A percentile compares a stretch with the other conserved stretches of the same genome.
These are phyloP conservation scores for Oreocharis arfaki DNA, from an alignment of 2,113 vertebrate species.

Conservation along the genomic window DNA sequence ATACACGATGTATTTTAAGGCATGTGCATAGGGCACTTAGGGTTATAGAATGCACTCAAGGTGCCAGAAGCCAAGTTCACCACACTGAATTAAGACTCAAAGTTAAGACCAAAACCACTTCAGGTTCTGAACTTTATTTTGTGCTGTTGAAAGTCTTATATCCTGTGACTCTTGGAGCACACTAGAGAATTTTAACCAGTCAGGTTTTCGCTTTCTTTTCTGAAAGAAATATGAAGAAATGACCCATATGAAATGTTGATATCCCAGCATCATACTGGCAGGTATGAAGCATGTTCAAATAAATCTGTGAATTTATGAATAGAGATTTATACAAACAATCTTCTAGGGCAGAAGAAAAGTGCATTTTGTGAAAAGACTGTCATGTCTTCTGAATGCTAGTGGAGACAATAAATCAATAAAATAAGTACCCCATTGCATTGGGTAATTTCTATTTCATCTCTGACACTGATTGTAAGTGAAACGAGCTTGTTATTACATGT, in stretches of 20 bases:
- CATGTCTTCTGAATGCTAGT: not conserved
- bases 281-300: not conserved
- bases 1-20: not conserved
- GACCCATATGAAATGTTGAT: not conserved
- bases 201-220: not conserved
- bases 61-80: not conserved
- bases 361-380: not conserved
- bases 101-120: not conserved
- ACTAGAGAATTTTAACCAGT: not conserved
- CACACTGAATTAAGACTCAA: not conserved
- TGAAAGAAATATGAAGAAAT: not conserved
- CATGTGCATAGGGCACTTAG: not conserved
- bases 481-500: not conserved
- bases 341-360: not conserved
- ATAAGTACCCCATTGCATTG: not conserved
- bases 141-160: not conserved
- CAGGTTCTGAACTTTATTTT: not conserved
- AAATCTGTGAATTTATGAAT: not conserved
- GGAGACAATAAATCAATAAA: not conserved
- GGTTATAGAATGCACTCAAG: not conserved
- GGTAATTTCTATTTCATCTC: not conserved
- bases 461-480: not conserved
- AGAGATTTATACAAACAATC: not conserved
- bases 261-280: not conserved
- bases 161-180: not conserved